A percentile compares a stretch with the other conserved stretches of the same genome.
Conservation (phyloP, 2,797 vertebrate genomes). For the Xerus rutilus region DNA sequence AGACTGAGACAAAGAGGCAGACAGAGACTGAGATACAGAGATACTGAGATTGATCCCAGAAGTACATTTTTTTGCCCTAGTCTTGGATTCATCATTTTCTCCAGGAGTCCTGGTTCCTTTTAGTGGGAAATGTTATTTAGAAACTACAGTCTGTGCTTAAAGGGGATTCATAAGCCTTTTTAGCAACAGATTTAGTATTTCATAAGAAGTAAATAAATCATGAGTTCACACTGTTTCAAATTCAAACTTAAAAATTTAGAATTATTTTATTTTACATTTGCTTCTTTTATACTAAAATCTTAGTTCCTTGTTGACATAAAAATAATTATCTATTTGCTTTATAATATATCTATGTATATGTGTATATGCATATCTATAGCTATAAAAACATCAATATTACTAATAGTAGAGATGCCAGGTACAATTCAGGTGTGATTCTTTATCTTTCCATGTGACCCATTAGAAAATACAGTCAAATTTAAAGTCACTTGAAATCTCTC, state of each 20-base stretch:
- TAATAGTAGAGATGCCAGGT: not conserved
- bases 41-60: not conserved
- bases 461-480: not conserved
- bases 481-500: not conserved
- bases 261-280: not conserved
- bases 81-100: not conserved
- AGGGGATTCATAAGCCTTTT: not conserved
- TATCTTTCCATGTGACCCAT: not conserved
- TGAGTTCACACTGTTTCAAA: not conserved
- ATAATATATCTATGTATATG: not conserved
- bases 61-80: not conserved
- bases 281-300: not conserved
- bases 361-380: not conserved
- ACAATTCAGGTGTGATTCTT: not conserved
- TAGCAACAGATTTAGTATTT: constrained; percentile 1
- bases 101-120: not conserved
- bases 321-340: not conserved
- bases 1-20: not conserved
- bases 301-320: not conserved
- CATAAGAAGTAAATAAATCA: not conserved
- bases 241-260: not conserved
- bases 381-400: not conserved
- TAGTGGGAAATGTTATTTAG: not conserved
- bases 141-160: not conserved
- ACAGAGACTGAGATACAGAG: not conserved